Evolutionary conservation across 2,797 vertebrate genomes (phyloP), one percentile per base, ranked within the genome.

Genomic region (Liparis tanakae): DNA sequence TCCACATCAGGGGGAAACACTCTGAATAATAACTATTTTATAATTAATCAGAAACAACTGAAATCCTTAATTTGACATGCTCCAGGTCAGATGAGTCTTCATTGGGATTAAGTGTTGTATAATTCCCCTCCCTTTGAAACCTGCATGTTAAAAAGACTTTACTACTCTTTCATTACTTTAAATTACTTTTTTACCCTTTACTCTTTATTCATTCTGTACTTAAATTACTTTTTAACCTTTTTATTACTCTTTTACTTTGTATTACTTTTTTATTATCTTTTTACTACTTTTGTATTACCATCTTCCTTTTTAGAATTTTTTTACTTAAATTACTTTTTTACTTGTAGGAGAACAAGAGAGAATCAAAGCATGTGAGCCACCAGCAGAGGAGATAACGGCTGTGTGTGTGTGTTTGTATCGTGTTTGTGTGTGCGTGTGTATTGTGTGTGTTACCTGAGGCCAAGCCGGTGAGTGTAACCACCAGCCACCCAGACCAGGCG

Each of bases 401-500:
- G 25, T 17, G 59, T 64, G 66, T 1, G 34, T 12, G 58, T 64
- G 66, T 8, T 30, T 30, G 25, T 30, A 30, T 30, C 2, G 34
- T 72, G 59, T n/a, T 36, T 25, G 39, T 41, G 39, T 5, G 39
- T 12, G 36, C 37, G 70, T 46, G 48, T 59, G 43, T 72, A 56
- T 18, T 36, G 17, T 36, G 20, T 33, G 20, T n/a, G 51, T 87
- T 96, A 99, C 98, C 98, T 94, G 98, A 98, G 46, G 98, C 98
- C 91, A 99, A 86, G 69, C 98, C 98, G 18, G 98, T 99, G 39
- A 99, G 93, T 0, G 98, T 99, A 73, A 99, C 97, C 58, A 99
- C 97, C 30, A 99, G 93, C 98, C 98, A 99, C 50, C 98, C 98
- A 6, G 98, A 99, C 98, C 98, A 99, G 1, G 98, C 97, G 34